Percentiles rank a stretch among this genome's conserved stretches.
Conservation (phyloP, 23 tunicate genomes). For the Ciona savignyi region DNA sequence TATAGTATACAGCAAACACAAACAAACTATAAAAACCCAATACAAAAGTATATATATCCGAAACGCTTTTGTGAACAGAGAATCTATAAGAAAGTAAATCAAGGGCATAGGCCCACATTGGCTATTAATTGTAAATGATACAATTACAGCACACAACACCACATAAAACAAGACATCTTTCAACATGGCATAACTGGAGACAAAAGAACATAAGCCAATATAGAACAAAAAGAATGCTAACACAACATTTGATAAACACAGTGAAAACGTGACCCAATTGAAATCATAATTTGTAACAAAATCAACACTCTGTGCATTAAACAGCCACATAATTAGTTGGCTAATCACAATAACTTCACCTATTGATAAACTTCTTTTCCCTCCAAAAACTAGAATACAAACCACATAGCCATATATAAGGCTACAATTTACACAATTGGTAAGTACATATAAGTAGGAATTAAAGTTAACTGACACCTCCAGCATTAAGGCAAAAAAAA, state of each 20-base stretch:
- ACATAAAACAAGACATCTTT: conserved; percentile 11
- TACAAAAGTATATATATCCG: neutral
- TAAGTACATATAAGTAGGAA: too few species aligned
- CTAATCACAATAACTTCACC: conserved; percentile 39
- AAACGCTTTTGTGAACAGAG: neutral
- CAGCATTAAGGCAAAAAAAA: neutral
- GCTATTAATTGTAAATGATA: neutral
- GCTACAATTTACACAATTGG: too few species aligned
- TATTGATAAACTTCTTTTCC: conserved; percentile 24
- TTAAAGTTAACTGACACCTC: neutral
- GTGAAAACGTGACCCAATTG: neutral
- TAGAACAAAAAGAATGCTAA: neutral
- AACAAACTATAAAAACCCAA: conserved; percentile 8
- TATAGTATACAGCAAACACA: conserved; percentile 10
- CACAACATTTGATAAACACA: neutral
- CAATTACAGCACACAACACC: conserved; percentile 1
- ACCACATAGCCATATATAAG: neutral
- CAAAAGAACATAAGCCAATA: neutral
- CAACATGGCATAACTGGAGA: neutral
- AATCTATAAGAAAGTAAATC: neutral
- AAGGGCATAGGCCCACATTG: neutral
- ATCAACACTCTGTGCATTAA: neutral
- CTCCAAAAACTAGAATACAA: neutral
- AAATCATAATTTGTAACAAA: neutral
- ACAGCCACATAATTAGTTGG: conserved; percentile 20